Conservation (phyloP, 2,113 vertebrate genomes). For the Sialia sialis region DNA sequence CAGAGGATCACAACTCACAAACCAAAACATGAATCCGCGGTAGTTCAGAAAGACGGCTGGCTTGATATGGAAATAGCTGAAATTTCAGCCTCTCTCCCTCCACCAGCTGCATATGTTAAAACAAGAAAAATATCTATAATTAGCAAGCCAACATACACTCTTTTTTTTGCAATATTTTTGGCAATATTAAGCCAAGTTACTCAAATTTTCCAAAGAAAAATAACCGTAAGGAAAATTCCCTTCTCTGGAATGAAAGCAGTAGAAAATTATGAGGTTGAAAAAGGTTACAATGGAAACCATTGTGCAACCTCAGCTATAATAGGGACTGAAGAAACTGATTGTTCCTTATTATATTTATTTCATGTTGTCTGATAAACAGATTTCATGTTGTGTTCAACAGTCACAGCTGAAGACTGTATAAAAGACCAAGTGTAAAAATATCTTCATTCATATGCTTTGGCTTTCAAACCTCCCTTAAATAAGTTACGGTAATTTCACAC, state of each 20-base stretch:
- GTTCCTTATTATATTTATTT: not conserved
- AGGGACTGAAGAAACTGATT: not conserved
- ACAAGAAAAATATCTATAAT: conserved; percentile 37
- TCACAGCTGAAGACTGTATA: not conserved
- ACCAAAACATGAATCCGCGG: not conserved
- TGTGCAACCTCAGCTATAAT: conserved; percentile 24
- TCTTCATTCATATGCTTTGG: not conserved
- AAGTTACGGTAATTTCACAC: too few species aligned
- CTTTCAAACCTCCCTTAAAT: not conserved
- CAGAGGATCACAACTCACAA: not conserved
- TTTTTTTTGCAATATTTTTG: conserved; percentile 52
- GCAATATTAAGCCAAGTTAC: conserved; percentile 16
- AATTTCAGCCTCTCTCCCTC: not conserved
- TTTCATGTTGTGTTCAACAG: not conserved
- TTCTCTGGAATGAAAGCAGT: conserved; percentile 23
- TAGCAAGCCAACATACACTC: conserved; percentile 17
- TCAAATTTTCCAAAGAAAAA: conserved; percentile 61
- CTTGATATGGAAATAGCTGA: conserved; percentile 3
- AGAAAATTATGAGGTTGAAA: conserved; percentile 16
- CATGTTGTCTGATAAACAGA: not conserved
- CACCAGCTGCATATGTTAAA: not conserved
- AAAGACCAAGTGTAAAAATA: not conserved
- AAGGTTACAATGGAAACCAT: conserved; percentile 36
- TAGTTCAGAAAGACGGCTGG: not conserved
- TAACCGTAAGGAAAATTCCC: conserved; percentile 45